Evolutionary conservation across 2,888 invertebrate species (phyloP).

Genomic region (Lithophane socia): DNA sequence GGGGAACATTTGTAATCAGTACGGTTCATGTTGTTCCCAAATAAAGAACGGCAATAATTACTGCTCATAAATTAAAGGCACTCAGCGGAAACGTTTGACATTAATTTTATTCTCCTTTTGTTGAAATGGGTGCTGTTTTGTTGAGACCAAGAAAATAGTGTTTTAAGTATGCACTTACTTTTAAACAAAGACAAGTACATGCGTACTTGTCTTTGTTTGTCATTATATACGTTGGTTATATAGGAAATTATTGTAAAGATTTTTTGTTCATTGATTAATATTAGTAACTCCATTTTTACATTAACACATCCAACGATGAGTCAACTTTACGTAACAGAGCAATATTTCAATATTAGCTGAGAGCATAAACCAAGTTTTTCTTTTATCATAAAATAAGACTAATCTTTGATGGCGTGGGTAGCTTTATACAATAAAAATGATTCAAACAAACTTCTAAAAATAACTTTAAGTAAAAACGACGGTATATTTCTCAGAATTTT

Average conservation of each 20-base stretch:
- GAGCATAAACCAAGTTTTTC: not conserved
- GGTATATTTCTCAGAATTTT: not conserved
- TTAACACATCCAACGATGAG: not conserved
- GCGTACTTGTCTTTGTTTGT: too few species aligned
- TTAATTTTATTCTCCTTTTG: slow-evolving; percentile 68
- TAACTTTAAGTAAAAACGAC: not conserved
- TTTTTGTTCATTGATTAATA: too few species aligned
- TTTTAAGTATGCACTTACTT: too few species aligned
- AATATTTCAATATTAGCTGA: not conserved
- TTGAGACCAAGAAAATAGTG: slow-evolving; percentile 1
- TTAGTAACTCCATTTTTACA: too few species aligned
- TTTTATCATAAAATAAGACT: not conserved
- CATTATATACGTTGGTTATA: too few species aligned
- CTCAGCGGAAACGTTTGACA: slow-evolving; percentile 70
- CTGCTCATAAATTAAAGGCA: slow-evolving; percentile 72
- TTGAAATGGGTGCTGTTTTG: slow-evolving; percentile 44
- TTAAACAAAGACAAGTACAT: too few species aligned
- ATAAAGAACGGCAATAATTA: slow-evolving; percentile 76
- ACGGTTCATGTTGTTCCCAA: slow-evolving; percentile 65
- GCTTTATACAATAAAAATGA: not conserved
- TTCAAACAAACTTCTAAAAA: not conserved
- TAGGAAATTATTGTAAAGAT: too few species aligned
- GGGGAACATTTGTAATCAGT: slow-evolving; percentile 60
- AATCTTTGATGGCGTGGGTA: not conserved
- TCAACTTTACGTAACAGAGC: too few species aligned